Base-by-base conservation (phyloP, 2,113 vertebrate species). In the Vanacampus margaritifer region DNA sequence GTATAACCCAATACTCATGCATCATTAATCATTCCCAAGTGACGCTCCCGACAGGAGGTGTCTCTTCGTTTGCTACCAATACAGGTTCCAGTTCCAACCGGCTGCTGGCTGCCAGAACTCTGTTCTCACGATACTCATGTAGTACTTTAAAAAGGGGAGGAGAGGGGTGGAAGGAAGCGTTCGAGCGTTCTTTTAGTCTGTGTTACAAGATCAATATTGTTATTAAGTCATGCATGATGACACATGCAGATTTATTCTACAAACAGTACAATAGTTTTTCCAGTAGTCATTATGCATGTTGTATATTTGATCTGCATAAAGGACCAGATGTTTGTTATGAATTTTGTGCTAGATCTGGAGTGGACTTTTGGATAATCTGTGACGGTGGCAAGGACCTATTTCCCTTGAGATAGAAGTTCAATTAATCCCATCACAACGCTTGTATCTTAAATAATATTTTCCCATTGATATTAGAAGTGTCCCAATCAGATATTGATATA, bases 71-170 rank as follows among this genome's bases (percentile, higher is more conserved):
- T 72, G 68, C 78, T 79, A 72, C 46, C 72, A 73, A 77, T 87
- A 82, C 83, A 88, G 89, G 89, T 89, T 89, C 83, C 70, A 91
- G 85, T n/a, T n/a, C 90, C 88, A 85, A 87, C 90, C 85, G 76
- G 81, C 86, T 87, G 83, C 76, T 80, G 62, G 74, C 71, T 78
- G 46, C 46, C 46, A 6, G 70, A 71, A 62, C 67, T 32, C 67
- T 73, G 69, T 36, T 69, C 69, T 65, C 67, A 68, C 53, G 24
- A 72, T 78, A 56, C 65, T 60, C 78, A 56, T 83, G 79, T 75
- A 75, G 79, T 75, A 76, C 84, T 76, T 71, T 79, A 62, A 75
- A 63, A 69, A 54, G 63, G 62, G 24, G n/a, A 8, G 10, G 28
- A 19, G 57, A 32, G 35, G 37, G 23, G 51, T 46, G 14, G 28